Evolutionary conservation across 2,888 invertebrate species (phyloP), one percentile per base, ranked within the genome.

Genomic region (Coenonympha arcania): DNA sequence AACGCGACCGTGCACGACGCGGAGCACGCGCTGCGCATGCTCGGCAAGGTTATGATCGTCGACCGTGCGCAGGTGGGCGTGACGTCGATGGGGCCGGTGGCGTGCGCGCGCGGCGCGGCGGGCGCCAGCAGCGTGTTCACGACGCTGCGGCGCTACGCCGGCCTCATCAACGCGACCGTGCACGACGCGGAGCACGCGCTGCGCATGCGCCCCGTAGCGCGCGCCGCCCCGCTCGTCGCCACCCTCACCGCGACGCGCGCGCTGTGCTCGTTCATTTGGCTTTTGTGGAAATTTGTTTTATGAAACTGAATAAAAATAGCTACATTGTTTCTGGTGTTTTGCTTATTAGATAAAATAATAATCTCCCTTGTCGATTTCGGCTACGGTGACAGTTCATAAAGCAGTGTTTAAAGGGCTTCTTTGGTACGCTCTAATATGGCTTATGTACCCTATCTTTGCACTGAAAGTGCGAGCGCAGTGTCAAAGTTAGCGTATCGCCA

Each of bases 91-190:
- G 81, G 81, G 1, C 79, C 80, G 8, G 48, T 69, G 49, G 69
- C 73, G 59, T 79, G 80, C 65, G 65, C 64, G 26, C 52, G 34
- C 6, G 41, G 48, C 37, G 52, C 58, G 6, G 54, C 50, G 31
- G 62, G 59, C 50, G 71, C 71, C 53, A 68, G 73, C 49, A 79
- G 79, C 68, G 84, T 84, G 57, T 73, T 84, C 68, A 83, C 84
- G 22, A 50, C 69, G 56, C 66, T 83, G 52, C 62, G 62, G 52
- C 65, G 59, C 33, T 82, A 83, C 69, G 69, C 65, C 8, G 65
- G 61, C 34, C 57, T 82, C 39, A 52, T 84, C 34, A 74, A 78
- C 66, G 66, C 68, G 26, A 83, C 83, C 48, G 68, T 83, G 24
- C 24, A 34, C 42, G 66, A 71, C 57, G 55, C 71, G 28, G 75